These are phyloP conservation scores for Microcebus griseorufus DNA, from an alignment of 2,113 vertebrate genomes.

Conservation along the genomic window DNA sequence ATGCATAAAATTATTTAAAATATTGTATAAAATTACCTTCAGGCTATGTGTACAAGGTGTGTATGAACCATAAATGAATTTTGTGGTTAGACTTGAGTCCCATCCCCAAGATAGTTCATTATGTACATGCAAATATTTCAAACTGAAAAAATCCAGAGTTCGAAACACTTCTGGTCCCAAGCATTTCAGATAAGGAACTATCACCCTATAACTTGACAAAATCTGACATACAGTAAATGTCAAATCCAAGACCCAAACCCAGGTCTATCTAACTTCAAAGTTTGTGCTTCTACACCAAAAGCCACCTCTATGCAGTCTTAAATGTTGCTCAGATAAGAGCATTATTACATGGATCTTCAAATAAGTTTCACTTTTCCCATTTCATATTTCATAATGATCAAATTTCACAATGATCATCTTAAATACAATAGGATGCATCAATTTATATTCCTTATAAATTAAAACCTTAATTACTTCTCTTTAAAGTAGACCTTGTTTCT, in stretches of 20 bases:
- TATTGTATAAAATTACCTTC: neutral
- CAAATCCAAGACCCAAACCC: neutral
- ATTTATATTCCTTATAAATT: neutral
- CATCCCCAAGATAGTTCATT: neutral
- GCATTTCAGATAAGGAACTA: neutral
- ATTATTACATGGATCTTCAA: neutral
- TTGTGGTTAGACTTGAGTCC: neutral
- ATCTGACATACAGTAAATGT: neutral
- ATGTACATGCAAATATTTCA: neutral
- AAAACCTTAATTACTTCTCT: conserved; percentile 16
- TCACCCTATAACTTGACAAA: neutral
- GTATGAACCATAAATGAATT: neutral
- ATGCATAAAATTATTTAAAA: neutral
- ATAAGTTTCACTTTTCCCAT: neutral
- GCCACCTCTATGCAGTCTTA: neutral
- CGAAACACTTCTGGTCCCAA: neutral
- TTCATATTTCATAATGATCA: neutral
- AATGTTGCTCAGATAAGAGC: neutral
- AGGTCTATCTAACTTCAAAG: neutral
- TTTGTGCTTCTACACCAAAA: neutral
- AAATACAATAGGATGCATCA: neutral
- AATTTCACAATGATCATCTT: conserved; percentile 17
- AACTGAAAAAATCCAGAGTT: neutral
- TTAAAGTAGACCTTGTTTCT: neutral
- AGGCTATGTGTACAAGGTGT: neutral